A percentile compares a stretch with the other conserved stretches of the same genome.
Evolutionary conservation across 2,888 invertebrate species (phyloP).

Genomic region (Acleris sparsana): DNA sequence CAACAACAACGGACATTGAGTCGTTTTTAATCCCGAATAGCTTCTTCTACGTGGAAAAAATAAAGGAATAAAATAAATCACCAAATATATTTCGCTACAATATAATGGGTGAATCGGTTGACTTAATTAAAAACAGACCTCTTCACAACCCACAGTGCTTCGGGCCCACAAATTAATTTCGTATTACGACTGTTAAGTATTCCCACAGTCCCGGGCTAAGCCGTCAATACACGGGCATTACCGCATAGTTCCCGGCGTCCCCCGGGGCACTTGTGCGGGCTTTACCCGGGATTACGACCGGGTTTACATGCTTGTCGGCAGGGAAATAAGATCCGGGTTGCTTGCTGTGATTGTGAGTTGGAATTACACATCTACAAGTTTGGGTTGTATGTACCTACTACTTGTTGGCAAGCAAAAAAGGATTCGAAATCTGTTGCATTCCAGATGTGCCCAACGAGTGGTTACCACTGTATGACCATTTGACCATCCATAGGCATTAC

Average conservation of each 20-base stretch:
- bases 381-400: too few species aligned
- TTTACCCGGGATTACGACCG: constrained; percentile 27
- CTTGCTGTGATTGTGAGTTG: background rate
- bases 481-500: too few species aligned
- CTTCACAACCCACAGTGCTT: constrained; percentile 16
- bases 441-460: too few species aligned
- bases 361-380: background rate
- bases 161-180: constrained; percentile 41
- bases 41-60: too few species aligned
- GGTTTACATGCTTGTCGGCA: constrained; percentile 8
- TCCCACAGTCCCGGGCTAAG: constrained; percentile 17
- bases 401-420: too few species aligned
- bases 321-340: constrained; percentile 4
- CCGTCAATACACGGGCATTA: constrained; percentile 29
- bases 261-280: constrained; percentile 39
- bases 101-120: background rate
- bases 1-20: too few species aligned
- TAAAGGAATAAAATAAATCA: too few species aligned
- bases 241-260: constrained; percentile 38
- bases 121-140: constrained; percentile 16
- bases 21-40: too few species aligned
- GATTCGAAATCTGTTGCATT: too few species aligned
- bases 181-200: constrained; percentile 39
- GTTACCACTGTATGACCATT: too few species aligned
- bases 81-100: too few species aligned